phyloP scores from a whole-genome alignment of 2,888 invertebrate genomes.

The Dermolepida albohirtum region DNA sequence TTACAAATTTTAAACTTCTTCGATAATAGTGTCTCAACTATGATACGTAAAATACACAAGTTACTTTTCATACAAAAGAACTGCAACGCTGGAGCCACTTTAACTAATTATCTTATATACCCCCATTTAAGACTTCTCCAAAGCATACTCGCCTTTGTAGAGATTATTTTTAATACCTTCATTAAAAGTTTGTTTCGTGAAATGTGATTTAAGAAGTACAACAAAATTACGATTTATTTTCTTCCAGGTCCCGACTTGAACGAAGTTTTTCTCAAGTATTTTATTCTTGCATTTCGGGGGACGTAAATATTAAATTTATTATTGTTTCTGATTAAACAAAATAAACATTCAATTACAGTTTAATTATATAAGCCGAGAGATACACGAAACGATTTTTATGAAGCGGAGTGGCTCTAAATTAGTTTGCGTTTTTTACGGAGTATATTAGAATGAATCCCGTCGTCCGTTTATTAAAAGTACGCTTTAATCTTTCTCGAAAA shows the following conservation, averaged over 20 bases:
- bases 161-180: conserved; percentile 30
- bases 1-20: no score
- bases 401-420: conserved; percentile 18
- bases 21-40: no score
- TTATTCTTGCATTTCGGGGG: background rate
- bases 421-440: conserved; percentile 4
- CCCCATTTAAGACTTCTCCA: background rate
- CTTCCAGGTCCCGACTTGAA: background rate
- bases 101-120: no score
- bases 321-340: conserved; percentile 27
- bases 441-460: background rate
- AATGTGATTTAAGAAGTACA: conserved; percentile 10
- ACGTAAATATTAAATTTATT: conserved; percentile 26
- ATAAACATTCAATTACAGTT: conserved; percentile 23
- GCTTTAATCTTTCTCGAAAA: no score
- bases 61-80: no score
- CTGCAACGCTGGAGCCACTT: no score
- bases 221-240: conserved; percentile 7
- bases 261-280: background rate
- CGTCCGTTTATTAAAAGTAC: conserved; percentile 26
- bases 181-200: conserved; percentile 19
- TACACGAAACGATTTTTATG: conserved; percentile 22
- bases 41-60: no score
- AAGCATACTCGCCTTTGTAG: conserved; percentile 1
- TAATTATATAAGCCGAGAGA: conserved; percentile 19